phyloP scores from a whole-genome alignment of 2,888 invertebrate species.

The Brenthis hecate region DNA sequence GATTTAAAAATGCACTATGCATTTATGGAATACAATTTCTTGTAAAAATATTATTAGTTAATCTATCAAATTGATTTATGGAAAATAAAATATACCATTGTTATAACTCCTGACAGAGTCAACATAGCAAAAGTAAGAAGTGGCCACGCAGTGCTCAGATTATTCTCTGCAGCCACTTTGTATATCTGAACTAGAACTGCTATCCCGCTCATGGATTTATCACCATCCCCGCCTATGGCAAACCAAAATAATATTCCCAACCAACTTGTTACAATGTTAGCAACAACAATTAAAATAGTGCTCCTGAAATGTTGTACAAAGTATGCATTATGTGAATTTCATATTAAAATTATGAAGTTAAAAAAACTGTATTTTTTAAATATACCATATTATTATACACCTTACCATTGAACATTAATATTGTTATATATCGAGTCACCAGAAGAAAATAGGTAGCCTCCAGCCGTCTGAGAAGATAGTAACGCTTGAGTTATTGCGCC shows the following conservation, averaged over 20 bases:
- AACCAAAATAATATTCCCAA: conserved; percentile 62
- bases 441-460: conserved; percentile 64
- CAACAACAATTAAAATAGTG: conserved; percentile 51
- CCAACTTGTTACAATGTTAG: conserved; percentile 60
- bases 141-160: conserved; percentile 53
- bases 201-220: conserved; percentile 50
- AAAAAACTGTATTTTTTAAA: too few species aligned
- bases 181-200: conserved; percentile 60
- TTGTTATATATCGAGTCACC: conserved; percentile 63
- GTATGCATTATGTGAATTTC: conserved; percentile 2
- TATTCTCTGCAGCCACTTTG: conserved; percentile 47
- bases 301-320: conserved; percentile 53
- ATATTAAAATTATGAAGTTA: not conserved
- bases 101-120: conserved; percentile 61
- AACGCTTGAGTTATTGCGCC: conserved; percentile 62
- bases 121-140: conserved; percentile 54
- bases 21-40: too few species aligned
- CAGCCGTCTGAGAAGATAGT: conserved; percentile 62
- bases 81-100: conserved; percentile 54
- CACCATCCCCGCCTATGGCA: conserved; percentile 47
- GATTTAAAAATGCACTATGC: too few species aligned
- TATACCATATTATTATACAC: too few species aligned
- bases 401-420: conserved; percentile 66
- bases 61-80: too few species aligned
- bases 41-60: too few species aligned